Conservation (phyloP, 2,797 vertebrate species). For the Cyprinodon diabolis region DNA sequence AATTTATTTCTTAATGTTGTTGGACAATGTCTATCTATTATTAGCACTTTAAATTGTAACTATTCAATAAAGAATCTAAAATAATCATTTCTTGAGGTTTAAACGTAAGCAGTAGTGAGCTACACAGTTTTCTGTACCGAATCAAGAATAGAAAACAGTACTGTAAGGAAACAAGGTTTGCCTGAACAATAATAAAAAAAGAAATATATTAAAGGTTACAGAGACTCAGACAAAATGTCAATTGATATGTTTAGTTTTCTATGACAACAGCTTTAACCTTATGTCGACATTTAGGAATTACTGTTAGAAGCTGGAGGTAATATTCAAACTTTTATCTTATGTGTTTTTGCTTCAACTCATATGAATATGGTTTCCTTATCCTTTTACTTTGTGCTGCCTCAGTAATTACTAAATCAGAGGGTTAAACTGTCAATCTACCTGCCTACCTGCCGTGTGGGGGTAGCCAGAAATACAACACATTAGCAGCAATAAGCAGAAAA, state of each 20-base stretch:
- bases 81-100: neutral
- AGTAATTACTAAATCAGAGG: neutral
- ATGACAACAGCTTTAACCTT: neutral
- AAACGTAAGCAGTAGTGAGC: neutral
- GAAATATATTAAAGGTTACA: no score
- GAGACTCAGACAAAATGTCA: no score
- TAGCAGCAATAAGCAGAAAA: no score
- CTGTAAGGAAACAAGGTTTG: neutral
- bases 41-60: neutral
- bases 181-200: neutral
- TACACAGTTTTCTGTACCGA: neutral
- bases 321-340: neutral
- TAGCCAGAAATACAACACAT: no score
- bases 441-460: no score
- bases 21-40: conserved; percentile 9
- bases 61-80: neutral
- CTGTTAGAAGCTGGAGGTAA: neutral
- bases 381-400: neutral
- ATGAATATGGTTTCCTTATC: neutral
- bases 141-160: neutral
- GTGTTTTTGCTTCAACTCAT: neutral
- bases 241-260: neutral
- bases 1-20: conserved; percentile 4
- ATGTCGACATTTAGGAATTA: neutral
- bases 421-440: no score